phyloP scores from a whole-genome alignment of 2,797 vertebrate species.

The Octomys mimax region DNA sequence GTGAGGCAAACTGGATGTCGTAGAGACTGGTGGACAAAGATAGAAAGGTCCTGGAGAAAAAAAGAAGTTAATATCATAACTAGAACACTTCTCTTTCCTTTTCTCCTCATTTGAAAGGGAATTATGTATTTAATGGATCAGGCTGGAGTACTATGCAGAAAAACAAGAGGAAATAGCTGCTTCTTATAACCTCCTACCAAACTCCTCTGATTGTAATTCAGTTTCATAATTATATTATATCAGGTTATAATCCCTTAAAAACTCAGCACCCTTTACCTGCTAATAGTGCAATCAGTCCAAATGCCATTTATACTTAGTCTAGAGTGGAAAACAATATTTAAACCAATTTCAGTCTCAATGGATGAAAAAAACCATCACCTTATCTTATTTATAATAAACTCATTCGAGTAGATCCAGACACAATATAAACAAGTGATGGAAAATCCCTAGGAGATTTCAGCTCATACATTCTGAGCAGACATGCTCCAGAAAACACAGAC shows the following conservation, averaged over 20 bases:
- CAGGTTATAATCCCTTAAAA: constrained; percentile 75
- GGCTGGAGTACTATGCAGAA: constrained; percentile 44
- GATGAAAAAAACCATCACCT: constrained; percentile 66
- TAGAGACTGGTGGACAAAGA: constrained; percentile 24
- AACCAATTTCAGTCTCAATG: constrained; percentile 74
- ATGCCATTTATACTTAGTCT: constrained; percentile 72
- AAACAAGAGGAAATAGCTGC: constrained; percentile 45
- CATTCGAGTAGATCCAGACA: constrained; percentile 76
- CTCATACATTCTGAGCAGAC: constrained; percentile 77
- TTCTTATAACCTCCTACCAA: constrained; percentile 64
- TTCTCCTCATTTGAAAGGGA: constrained; percentile 68
- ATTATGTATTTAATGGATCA: constrained; percentile 58
- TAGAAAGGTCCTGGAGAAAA: constrained; percentile 12
- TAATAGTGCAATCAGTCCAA: constrained; percentile 77
- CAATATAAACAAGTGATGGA: constrained; percentile 83
- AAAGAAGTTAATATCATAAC: constrained; percentile 20
- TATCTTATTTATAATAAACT: constrained; percentile 81
- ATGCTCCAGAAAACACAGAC: constrained; percentile 79
- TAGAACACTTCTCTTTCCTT: constrained; percentile 35
- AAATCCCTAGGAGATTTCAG: constrained; percentile 78
- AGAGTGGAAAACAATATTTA: constrained; percentile 80
- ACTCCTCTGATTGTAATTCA: constrained; percentile 71
- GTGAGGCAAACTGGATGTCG: constrained; percentile 36
- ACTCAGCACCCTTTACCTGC: constrained; percentile 71
- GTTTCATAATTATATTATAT: constrained; percentile 80